Evolutionary conservation across 2,113 vertebrate genomes (phyloP), one percentile per base, ranked within the genome.

Genomic region (Cyanoramphus novaezelandiae): DNA sequence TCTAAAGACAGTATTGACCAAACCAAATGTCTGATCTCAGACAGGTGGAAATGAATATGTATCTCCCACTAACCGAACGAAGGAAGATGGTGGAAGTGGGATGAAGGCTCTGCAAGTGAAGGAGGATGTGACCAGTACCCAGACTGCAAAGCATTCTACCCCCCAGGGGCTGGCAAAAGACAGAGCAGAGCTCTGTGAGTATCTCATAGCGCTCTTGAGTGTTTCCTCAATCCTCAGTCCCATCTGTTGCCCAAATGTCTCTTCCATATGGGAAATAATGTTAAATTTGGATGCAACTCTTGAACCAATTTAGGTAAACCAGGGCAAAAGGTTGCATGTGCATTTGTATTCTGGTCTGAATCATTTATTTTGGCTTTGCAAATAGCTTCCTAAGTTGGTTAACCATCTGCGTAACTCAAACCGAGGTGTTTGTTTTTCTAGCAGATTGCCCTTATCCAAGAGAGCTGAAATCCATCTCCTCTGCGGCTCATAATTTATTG

Each of bases 101-200:
- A 98, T 98, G 96, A 81, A 95, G 15, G 62, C 79, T 28, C 96
- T 94, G 9, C 92, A 95, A 2, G 60, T 96, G 71, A 97, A 97
- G 62, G 97, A 70, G 17, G 96, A 98, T 25, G 46, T 67, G 15
- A 67, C 96, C 78, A 96, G 95, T 23, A 97, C 97, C 88, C 97
- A 97, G 23, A 97, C 89, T 29, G 96, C 95, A 71, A 94, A 94
- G 17, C 97, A 92, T 68, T 98, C 98, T 7, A 93, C 97, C 84
- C 98, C 97, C 39, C 96, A 91, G 63, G 97, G 98, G 97, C 97
- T 98, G 90, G 97, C 97, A 84, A 97, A 97, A 82, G 97, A 95
- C 93, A 31, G 83, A 83, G 90, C 55, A 46, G 97, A 98, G 95
- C 97, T 96, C 88, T 97, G 99, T 99, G 97, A 98, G 99, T 98